Percentiles rank a stretch among this genome's conserved stretches.
Evolutionary conservation across 2,113 vertebrate species (phyloP).

Genomic region (Sebastes schlegelii): DNA sequence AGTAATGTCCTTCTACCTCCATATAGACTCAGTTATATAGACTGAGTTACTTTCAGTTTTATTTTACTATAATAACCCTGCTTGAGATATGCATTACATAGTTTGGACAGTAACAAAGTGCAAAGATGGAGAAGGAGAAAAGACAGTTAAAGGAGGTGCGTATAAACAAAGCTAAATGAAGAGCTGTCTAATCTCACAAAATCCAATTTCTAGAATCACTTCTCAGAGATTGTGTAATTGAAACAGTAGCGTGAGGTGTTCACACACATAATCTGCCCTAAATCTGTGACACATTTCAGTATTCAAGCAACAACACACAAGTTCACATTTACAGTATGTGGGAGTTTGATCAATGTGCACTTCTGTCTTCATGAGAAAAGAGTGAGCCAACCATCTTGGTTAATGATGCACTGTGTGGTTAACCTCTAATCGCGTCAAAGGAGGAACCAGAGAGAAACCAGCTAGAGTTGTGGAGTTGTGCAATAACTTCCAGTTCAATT

Average conservation of each 20-base stretch:
- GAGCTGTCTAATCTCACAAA: not conserved
- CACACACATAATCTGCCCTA: not conserved
- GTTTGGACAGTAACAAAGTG: not conserved
- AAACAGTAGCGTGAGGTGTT: not conserved
- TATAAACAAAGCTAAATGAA: not conserved
- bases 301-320: not conserved
- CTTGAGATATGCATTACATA: not conserved
- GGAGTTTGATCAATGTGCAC: not conserved
- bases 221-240: not conserved
- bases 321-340: not conserved
- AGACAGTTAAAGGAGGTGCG: not conserved
- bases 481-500: not conserved
- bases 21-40: too few relatives aligned
- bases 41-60: too few relatives aligned
- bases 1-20: too few relatives aligned
- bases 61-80: too few relatives aligned
- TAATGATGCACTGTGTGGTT: conserved; percentile 15
- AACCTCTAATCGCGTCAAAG: not conserved
- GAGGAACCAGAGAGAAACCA: conserved; percentile 12
- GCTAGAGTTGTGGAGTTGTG: not conserved
- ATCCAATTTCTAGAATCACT: not conserved
- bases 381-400: not conserved
- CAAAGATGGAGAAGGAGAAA: too few relatives aligned
- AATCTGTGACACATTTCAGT: not conserved
- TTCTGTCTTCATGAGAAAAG: not conserved